A percentile compares a stretch with the other conserved stretches of the same genome.
Evolutionary conservation across 2,797 vertebrate genomes (phyloP).

Genomic region (Cichlasoma orientale): DNA sequence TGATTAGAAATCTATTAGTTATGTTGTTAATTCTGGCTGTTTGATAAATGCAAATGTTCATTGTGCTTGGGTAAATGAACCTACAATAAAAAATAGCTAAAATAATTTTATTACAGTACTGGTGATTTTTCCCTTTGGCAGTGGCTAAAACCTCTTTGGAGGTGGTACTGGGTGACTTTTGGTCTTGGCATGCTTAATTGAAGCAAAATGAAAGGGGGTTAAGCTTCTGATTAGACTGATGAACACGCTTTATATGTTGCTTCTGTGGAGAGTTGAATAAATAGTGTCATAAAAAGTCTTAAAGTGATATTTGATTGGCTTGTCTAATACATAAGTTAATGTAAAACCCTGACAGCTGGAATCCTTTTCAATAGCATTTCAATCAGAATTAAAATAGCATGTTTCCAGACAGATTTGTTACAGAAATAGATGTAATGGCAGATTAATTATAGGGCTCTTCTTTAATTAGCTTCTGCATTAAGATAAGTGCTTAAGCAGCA

Average conservation of each 20-base stretch:
- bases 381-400: not conserved
- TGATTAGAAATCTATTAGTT: not conserved
- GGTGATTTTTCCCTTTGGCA: not conserved
- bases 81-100: not conserved
- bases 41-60: not conserved
- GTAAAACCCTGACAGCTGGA: not conserved
- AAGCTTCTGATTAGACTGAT: not conserved
- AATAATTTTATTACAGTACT: not conserved
- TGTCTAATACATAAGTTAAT: not conserved
- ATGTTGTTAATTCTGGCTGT: not conserved
- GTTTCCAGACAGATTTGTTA: not conserved
- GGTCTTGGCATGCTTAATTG: not conserved
- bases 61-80: not conserved
- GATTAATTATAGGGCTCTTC: not conserved
- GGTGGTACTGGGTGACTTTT: not conserved
- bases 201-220: not conserved
- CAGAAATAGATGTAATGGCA: not conserved
- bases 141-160: not conserved
- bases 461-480: not conserved
- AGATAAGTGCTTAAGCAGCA: not conserved
- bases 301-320: not conserved
- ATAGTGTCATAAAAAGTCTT: not conserved
- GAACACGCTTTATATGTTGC: not conserved
- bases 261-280: not conserved
- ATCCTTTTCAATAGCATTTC: not conserved